Conservation (phyloP, 2,797 vertebrate species). For the Pagetopsis macropterus region DNA sequence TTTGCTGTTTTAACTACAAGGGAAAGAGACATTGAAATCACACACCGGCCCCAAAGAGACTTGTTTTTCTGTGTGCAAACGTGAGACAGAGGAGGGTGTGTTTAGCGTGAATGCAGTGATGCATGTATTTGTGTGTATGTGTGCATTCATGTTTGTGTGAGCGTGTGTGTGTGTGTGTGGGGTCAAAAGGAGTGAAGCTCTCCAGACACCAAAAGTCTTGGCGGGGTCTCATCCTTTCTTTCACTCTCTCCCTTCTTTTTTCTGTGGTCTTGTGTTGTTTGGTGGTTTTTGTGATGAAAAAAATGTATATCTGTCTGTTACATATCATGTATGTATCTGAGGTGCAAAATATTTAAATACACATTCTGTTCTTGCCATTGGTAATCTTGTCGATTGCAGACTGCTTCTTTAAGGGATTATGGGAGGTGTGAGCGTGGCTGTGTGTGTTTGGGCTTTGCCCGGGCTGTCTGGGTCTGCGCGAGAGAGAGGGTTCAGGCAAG, state of each 20-base stretch:
- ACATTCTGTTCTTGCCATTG: conserved; percentile 90
- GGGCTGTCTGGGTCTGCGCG: conserved; percentile 75
- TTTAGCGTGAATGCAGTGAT: conserved; percentile 70
- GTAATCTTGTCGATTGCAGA: conserved; percentile 76
- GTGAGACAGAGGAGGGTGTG: conserved; percentile 56
- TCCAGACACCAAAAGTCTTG: conserved; percentile 80
- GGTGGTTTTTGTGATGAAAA: conserved; percentile 88
- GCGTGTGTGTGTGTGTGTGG: conserved; percentile 55
- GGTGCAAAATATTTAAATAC: conserved; percentile 92
- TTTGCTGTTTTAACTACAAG: conserved; percentile 81
- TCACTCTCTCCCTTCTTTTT: conserved; percentile 82
- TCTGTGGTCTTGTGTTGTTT: conserved; percentile 89
- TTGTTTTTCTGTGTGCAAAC: conserved; percentile 69
- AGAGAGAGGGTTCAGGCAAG: conserved; percentile 78
- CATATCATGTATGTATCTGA: conserved; percentile 90
- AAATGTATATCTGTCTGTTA: conserved; percentile 90
- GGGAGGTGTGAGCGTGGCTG: conserved; percentile 51
- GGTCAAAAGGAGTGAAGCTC: conserved; percentile 78
- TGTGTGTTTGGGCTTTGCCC: conserved; percentile 64
- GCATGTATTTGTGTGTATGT: conserved; percentile 74
- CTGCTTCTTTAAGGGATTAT: conserved; percentile 66
- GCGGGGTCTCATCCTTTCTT: conserved; percentile 79
- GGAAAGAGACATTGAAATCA: conserved; percentile 78
- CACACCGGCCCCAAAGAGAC: conserved; percentile 79
- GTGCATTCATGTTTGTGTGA: conserved; percentile 44